Evolutionary conservation across 2,888 invertebrate species (phyloP), one percentile per base, ranked within the genome.

Genomic region (Drosophila anomalata): DNA sequence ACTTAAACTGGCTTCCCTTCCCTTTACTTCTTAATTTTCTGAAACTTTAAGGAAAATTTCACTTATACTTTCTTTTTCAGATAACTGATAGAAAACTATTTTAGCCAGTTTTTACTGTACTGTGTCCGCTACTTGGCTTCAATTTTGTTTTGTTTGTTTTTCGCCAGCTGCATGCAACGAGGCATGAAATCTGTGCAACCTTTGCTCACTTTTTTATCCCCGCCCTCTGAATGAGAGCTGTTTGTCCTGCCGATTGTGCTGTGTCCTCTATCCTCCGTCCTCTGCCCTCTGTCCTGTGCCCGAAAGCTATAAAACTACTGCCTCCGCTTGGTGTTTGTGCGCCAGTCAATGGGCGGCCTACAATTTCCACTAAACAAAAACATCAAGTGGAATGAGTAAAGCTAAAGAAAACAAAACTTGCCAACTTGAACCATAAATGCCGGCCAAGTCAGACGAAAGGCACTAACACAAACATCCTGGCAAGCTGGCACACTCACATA

Each of bases 181-280:
- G 69, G 76, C 84, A 86, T 86, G 66, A 76, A 87, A 86, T 77
- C 81, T 70, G 54, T 76, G 79, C 74, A 87, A 82, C 85, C 78
- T 85, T 79, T 83, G 81, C 72, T 73, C 61, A 51, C 51, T 42
- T 26, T 29, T 42, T 41, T 39, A 22, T 26, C 22, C 63, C 14
- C 50, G 69, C 66, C 12, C 12, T 44, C 22, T 72, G 60, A 54
- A 66, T 70, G 67, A 48, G 29, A 9, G 29, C 29, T 29, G 63
- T 70, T 75, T 75, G 46, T 46, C 55, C 36, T 42, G 75, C 76
- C 41, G 41, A 41, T 41, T 41, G 41, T 41, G 17, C 81, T 76
- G 52, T 72, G 63, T 72, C 86, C 81, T 7, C 26, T 24, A 0
- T 24, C 24, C 24, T 24, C 24, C 5, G 12, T 39, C n/a, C 39